These are phyloP conservation scores for Macrophya annulata DNA, from an alignment of 2,888 invertebrate genomes.

Conservation along the genomic window DNA sequence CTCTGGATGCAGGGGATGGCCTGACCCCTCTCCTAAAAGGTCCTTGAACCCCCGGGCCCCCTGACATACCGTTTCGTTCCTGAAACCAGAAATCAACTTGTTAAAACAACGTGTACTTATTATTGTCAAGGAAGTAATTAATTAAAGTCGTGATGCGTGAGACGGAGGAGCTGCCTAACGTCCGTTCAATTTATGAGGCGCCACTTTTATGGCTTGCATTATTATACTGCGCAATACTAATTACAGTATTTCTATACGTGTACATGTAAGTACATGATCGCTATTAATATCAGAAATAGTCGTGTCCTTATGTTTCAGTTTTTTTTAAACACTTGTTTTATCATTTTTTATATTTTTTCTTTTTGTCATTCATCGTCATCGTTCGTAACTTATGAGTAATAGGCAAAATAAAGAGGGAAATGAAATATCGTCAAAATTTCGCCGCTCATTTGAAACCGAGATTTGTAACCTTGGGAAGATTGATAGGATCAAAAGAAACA, in stretches of 20 bases:
- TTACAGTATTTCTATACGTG: background rate
- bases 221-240: constrained; percentile 37
- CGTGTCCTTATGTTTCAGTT: background rate
- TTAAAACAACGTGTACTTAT: constrained; percentile 24
- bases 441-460: no score
- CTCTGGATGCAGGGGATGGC: constrained; percentile 31
- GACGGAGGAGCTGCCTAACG: constrained; percentile 15
- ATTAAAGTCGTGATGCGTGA: constrained; percentile 22
- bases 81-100: constrained; percentile 58
- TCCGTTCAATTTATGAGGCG: constrained; percentile 25
- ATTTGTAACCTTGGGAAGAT: no score
- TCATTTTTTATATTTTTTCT: no score
- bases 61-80: constrained; percentile 70
- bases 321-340: background rate
- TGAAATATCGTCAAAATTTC: background rate
- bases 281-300: constrained; percentile 4
- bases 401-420: background rate
- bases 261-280: background rate
- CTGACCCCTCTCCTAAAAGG: constrained; percentile 45
- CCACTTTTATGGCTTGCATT: constrained; percentile 37
- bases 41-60: constrained; percentile 67
- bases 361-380: background rate
- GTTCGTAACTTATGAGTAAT: background rate
- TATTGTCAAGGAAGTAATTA: constrained; percentile 2
- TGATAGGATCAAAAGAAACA: no score